Base-by-base conservation (phyloP, 64 coral and sea anemone genomes). In the Exaiptasia diaphana region DNA sequence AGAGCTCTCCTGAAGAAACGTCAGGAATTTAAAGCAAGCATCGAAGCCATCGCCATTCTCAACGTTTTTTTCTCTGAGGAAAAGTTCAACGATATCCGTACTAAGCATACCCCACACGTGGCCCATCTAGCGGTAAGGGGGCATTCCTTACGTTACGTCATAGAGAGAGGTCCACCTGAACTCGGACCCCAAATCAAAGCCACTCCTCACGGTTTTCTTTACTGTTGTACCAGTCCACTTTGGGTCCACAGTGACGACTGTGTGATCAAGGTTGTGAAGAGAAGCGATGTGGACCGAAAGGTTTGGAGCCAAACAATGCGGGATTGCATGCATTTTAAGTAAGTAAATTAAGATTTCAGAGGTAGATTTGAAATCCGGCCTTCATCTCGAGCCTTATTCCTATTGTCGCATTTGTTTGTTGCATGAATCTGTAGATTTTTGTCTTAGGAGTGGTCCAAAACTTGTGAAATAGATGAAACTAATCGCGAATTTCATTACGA, bases 221-320 rank as follows among this genome's bases (percentile, higher is more conserved):
- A 78, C 70, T 27, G 49, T 25, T 87, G 84, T 38, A 30, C 22
- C 5, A 87, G 84, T 50, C 72, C 61, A 15, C 33, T 25, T 41
- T 87, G 84, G 84, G 36, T n/a, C 5, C 41, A 15, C n/a, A 50
- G 30, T 5, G 55, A 50, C 1, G 60, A 87, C 6, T 77, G 84
- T 32, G 71, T 67, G 20, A 61, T 87, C 23, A 87, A 87, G 42
- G 84, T 78, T 10, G 20, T 87, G 1, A 38, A 63, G 18, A 87
- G 57, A 40, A 26, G 17, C 4, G 24, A 4, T 31, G n/a, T 87
- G 32, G 44, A 28, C 23, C 56, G 37, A 9, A 13, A 6, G 28
- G 41, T 53, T 32, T 87, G 84, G 84, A 87, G 78, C 32, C 84
- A 87, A 45, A 77, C 57, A 13, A 75, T 75, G 3, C 56, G 41